Percentiles rank a stretch among this genome's conserved stretches.
Evolutionary conservation across 2,797 vertebrate species (phyloP).

Genomic region (Fratercula arctica): DNA sequence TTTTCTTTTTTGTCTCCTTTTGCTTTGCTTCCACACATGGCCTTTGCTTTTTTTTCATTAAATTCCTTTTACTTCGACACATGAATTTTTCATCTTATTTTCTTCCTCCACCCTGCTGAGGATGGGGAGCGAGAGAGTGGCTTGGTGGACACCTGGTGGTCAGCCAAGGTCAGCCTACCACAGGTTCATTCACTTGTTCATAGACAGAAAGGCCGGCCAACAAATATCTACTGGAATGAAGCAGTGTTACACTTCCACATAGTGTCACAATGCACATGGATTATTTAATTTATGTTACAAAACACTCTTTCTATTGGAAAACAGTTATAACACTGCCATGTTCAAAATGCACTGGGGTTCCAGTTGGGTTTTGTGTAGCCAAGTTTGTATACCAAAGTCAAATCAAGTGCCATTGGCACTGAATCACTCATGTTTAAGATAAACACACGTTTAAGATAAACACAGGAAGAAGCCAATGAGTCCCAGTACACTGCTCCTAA

Average conservation of each 20-base stretch:
- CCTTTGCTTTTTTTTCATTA: not conserved
- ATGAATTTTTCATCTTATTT: not conserved
- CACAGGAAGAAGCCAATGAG: not conserved
- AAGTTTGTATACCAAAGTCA: not conserved
- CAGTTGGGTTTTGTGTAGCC: not conserved
- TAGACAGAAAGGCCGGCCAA: not conserved
- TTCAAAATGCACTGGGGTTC: not conserved
- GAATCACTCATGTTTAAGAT: not conserved
- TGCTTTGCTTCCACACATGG: not conserved
- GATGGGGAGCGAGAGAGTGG: not conserved
- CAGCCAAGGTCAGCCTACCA: not conserved
- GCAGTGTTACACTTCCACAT: not conserved
- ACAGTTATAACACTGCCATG: not conserved
- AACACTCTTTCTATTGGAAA: not conserved
- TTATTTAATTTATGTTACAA: not conserved
- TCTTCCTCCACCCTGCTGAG: not conserved
- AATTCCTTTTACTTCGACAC: not conserved
- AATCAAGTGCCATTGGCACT: not conserved
- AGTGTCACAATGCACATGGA: not conserved
- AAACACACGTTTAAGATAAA: not conserved
- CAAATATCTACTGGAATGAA: not conserved
- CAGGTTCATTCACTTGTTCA: not conserved
- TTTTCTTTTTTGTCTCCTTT: not conserved
- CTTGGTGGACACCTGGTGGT: not conserved
- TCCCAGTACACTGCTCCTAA: not conserved